phyloP scores from a whole-genome alignment of 1,140 invertebrate species.

The Pseudomyrmex sp. region DNA sequence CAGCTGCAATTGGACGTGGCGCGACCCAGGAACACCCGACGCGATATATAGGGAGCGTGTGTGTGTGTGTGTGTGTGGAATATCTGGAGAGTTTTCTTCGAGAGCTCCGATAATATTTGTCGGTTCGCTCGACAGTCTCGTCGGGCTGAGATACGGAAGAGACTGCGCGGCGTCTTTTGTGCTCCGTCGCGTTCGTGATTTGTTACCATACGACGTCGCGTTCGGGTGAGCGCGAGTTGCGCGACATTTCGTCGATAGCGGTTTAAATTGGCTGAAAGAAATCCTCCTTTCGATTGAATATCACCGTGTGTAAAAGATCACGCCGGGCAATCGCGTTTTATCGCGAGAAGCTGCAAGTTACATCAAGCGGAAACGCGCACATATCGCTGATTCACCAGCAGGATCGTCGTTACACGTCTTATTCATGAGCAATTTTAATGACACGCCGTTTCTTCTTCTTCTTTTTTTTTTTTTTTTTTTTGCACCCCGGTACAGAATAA shows the following conservation, averaged over 20 bases:
- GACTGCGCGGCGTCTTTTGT: constrained; percentile 1
- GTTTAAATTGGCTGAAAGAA: constrained; percentile 38
- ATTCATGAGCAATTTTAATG: not conserved
- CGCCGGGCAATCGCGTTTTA: not conserved
- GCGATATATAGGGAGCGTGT: no score
- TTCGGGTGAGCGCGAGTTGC: not conserved
- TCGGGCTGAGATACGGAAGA: not conserved
- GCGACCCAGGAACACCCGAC: not conserved
- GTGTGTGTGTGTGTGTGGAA: not conserved
- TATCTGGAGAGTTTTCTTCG: not conserved
- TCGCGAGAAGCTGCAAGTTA: not conserved
- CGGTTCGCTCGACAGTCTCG: constrained; percentile 4
- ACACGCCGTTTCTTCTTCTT: not conserved
- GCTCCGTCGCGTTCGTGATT: constrained; percentile 25
- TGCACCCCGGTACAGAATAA: not conserved
- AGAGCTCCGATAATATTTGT: constrained; percentile 46
- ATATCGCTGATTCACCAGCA: constrained; percentile 15
- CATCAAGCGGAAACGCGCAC: constrained; percentile 11
- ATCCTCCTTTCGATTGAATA: constrained; percentile 26
- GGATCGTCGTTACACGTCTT: constrained; percentile 5
- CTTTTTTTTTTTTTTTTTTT: no score
- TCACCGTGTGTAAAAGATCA: not conserved
- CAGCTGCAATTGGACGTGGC: constrained; percentile 33
- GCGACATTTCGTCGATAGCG: constrained; percentile 3
- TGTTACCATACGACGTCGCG: not conserved